Base-by-base conservation (phyloP, 2,113 vertebrate species). In the Ascaphus truei region DNA sequence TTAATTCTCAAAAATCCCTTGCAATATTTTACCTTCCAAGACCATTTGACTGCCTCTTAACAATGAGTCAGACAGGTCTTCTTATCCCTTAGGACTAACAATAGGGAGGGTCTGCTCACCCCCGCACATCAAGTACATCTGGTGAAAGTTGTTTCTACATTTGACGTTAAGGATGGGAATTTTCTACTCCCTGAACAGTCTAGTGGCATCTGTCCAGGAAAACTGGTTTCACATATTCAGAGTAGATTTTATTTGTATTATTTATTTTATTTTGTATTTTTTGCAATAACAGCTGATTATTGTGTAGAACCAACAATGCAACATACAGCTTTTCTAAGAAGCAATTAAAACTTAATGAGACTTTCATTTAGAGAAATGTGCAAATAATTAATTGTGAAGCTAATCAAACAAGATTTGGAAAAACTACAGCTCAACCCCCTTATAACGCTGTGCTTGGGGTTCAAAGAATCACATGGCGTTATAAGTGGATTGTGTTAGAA, bases 181-280 rank as follows among this genome's bases (percentile, higher is more conserved):
- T 61, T 71, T 71, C 66, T 29, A 69, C 39, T 69, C 67, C 67
- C 67, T 23, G 13, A 61, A 52, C 45, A 61, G 67, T 71, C 67
- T 52, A 30, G 57, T 61, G 67, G 57, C 33, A 30, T 27, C 18
- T 15, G 58, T 61, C 67, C 56, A 71, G 67, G 57, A 71, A 68
- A 61, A 52, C 25, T 37, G 36, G 7, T 22, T 60, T 69, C 43
- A 29, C 43, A 11, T 51, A 48, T 33, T 51, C 43, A 60, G 58
- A 34, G 30, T n/a, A 59, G 31, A 25, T 29, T 69, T 37, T 68
- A 30, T 50, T 43, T 20, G 25, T 59, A 53, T 50, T 33, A 50
- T 48, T 2, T 39, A 36, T 67, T 59, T 59, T 37, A 47, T 68
- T 9, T 33, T 68, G 11, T 55, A 55, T 27, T 30, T 37, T 64